These are phyloP conservation scores for Cephalotes varians DNA, from an alignment of 2,888 invertebrate species.

Conservation along the genomic window DNA sequence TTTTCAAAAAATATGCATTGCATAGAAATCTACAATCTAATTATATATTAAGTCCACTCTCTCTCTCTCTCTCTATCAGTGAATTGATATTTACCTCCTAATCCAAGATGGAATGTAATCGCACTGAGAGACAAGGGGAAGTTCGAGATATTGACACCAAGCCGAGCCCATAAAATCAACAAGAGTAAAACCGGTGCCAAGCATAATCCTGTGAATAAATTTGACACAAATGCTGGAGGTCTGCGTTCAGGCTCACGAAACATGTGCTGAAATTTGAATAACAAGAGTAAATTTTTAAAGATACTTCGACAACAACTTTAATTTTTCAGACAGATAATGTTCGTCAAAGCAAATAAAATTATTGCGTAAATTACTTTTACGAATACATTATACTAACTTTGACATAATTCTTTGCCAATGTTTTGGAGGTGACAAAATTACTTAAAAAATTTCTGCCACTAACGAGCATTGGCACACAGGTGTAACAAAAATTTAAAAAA, in stretches of 20 bases:
- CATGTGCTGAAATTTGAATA: slow-evolving; percentile 88
- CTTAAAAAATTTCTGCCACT: slow-evolving; percentile 74
- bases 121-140: slow-evolving; percentile 93
- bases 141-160: slow-evolving; percentile 95
- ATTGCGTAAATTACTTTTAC: slow-evolving; percentile 21
- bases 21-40: no score
- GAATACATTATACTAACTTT: slow-evolving; percentile 29
- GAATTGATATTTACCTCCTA: slow-evolving; percentile 89
- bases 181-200: slow-evolving; percentile 94
- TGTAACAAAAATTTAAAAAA: no score
- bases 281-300: slow-evolving; percentile 6
- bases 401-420: slow-evolving; percentile 82
- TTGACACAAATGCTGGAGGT: slow-evolving; percentile 95
- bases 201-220: slow-evolving; percentile 95
- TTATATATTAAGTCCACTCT: no score
- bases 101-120: slow-evolving; percentile 95
- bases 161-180: slow-evolving; percentile 93
- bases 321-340: slow-evolving; percentile 46
- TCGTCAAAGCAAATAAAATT: slow-evolving; percentile 17
- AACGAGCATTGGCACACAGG: slow-evolving; percentile 82
- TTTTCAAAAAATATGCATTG: no score
- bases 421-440: slow-evolving; percentile 83
- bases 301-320: not conserved
- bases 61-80: no score
- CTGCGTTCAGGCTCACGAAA: slow-evolving; percentile 97